Conservation (phyloP, 2,797 vertebrate genomes). For the Chelon auratus region DNA sequence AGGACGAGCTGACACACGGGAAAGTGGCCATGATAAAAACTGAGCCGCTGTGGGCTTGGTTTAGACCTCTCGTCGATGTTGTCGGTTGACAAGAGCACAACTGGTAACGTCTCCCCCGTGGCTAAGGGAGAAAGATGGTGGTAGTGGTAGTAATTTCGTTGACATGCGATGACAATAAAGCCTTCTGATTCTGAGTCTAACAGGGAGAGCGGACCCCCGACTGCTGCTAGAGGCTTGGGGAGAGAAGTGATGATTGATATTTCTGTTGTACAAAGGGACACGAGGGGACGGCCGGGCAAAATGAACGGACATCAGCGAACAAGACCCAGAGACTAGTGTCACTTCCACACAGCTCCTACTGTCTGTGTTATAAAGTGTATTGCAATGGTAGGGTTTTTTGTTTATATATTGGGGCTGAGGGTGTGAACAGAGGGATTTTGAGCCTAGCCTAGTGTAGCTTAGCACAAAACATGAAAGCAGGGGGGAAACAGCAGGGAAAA, state of each 20-base stretch:
- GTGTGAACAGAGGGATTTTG: no score
- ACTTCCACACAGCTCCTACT: background rate
- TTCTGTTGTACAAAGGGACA: slow-evolving; percentile 39
- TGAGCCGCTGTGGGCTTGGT: slow-evolving; percentile 30
- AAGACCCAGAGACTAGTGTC: background rate
- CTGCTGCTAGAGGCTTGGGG: slow-evolving; percentile 44
- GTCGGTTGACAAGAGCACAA: slow-evolving; percentile 49
- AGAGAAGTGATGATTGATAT: slow-evolving; percentile 47
- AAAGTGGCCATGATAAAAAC: slow-evolving; percentile 26
- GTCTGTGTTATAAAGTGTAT: background rate
- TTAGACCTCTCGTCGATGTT: slow-evolving; percentile 22
- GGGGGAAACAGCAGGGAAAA: no score
- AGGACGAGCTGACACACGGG: slow-evolving; percentile 8
- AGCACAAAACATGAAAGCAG: no score
- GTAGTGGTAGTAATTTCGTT: slow-evolving; percentile 9
- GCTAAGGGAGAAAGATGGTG: slow-evolving; percentile 25
- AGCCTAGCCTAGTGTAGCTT: no score
- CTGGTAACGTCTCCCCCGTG: slow-evolving; percentile 45
- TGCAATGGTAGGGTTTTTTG: background rate
- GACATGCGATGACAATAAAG: no score
- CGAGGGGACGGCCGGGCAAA: slow-evolving; percentile 14
- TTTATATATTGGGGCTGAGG: no score
- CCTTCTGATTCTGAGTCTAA: background rate
- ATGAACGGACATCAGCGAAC: slow-evolving; percentile 10
- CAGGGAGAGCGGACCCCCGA: slow-evolving; percentile 26